Evolutionary conservation across 1,140 invertebrate genomes (phyloP), one percentile per base, ranked within the genome.

Genomic region (Gryllus bimaculatus): DNA sequence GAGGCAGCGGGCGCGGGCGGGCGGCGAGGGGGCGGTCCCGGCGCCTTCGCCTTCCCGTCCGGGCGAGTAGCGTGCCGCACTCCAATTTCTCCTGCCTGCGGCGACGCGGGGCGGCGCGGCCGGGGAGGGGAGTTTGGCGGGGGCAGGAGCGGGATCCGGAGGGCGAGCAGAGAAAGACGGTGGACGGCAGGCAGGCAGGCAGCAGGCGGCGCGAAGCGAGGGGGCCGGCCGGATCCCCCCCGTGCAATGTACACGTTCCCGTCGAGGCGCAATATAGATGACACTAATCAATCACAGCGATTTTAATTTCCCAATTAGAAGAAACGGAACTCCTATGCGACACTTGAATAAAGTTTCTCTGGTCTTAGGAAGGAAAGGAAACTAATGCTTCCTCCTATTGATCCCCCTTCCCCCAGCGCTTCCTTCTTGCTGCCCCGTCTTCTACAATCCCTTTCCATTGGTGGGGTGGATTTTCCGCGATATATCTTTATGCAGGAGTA

Each of bases 251-350:
- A 66, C 54, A 66, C 54, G 54, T 66, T 66, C 54, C 54, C 54
- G 10, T 18, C 18, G 54, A 3, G 54, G 18, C 1, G 54, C 54
- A 66, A 66, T 66, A 66, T 7, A 13, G 54, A 66, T 66, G 54
- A 66, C 54, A 66, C 54, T 66, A 66, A 66, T 66, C 54, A 66
- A 66, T 66, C 54, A 66, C 54, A 18, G 18, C 54, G 54, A 66
- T 66, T 66, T 66, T 66, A 66, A 66, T 66, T 66, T 18, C 54
- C 54, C 54, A 66, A 66, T 66, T 66, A 66, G 54, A 66, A 66
- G 54, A 66, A 66, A 66, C 54, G 54, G 54, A 66, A 66, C 54
- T 66, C 54, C 54, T 18, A 18, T 18, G 54, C 54, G 54, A 66
- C 54, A 66, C 54, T 66, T 66, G 54, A 66, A 66, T 66, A 66